Evolutionary conservation across 2,797 vertebrate genomes (phyloP), one percentile per base, ranked within the genome.

Genomic region (Gobionotothen gibberifrons): DNA sequence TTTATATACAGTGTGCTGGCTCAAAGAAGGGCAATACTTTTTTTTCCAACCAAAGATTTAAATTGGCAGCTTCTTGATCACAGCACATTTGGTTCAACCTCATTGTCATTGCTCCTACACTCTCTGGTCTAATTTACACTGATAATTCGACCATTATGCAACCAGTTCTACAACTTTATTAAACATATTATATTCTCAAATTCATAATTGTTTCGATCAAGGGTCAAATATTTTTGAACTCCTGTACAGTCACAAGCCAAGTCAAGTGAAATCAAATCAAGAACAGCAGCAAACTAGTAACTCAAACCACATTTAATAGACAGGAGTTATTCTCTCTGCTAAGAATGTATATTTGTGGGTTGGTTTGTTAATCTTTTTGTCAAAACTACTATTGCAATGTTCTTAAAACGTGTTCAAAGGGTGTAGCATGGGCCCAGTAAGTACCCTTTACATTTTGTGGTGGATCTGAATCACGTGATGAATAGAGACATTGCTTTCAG

Each of bases 71-170:
- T 26, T 26, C 22, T 26, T 26, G 22, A 15, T 43, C 9, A 26
- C 21, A 21, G 17, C 36, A 42, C 22, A 44, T 60, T 44, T 60
- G 0, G 8, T 44, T 62, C 59, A 19, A 62, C 26, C 43, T 62
- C 1, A 6, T 39, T n/a, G 47, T 49, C 17, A 19, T 64, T 11
- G 17, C 21, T 42, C 56, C 54, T 12, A 22, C 26, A 0, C 49
- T 61, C 63, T 71, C 17, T 78, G 46, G 1, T 22, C n/a, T 15
- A 0, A 9, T 62, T 59, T 51, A 46, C 19, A 55, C 29, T 49
- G 51, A 49, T 42, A 48, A 32, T 16, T 62, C 36, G 14, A 69
- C 1, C 1, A 8, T 9, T 51, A 22, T 17, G 63, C 15, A 17
- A 58, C 48, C 53, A 26, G n/a, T 16, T 39, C 26, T 14, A n/a